Evolutionary conservation across 2,113 vertebrate genomes (phyloP), one percentile per base, ranked within the genome.

Genomic region (Anguilla rostrata): DNA sequence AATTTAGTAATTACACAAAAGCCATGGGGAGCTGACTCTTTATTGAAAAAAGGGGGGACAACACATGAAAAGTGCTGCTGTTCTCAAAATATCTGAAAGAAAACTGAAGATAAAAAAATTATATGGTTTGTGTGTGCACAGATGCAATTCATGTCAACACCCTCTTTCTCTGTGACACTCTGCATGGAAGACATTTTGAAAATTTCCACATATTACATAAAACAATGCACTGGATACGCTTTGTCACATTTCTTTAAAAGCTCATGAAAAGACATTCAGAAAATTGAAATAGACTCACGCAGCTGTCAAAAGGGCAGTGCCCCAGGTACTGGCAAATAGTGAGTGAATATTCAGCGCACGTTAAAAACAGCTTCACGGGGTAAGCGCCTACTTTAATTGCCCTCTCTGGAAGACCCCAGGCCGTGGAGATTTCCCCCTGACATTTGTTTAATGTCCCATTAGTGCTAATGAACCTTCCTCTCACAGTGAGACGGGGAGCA

Each of bases 401-500:
- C 90, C 88, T 89, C 39, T 63, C 43, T 85, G 78, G 84, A 89
- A 83, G 88, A 89, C 89, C 88, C 46, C 57, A 88, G 89, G 89
- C 89, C 88, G 87, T 41, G 83, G 84, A 87, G 86, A 90, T 87
- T 88, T 90, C 86, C 86, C 87, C 66, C 88, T 90, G 88, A 90
- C 88, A 90, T 90, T 91, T 92, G 90, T 90, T 87, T 92, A 91
- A 90, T 91, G 88, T 91, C 88, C 90, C 87, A 92, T 92, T 91
- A 90, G 89, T 39, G 86, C 85, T 90, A 92, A 91, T 91, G 91
- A 92, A 90, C 87, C 88, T 85, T 81, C 87, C 80, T 85, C 87
- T 88, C 84, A 86, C 82, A 82, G 87, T 87, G 86, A 90, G 81
- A 79, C 78, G 71, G 84, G 84, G 57, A 81, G 87, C 63, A 57